Evolutionary conservation across 2,113 vertebrate genomes (phyloP).

Genomic region (Zosterops japonicus): DNA sequence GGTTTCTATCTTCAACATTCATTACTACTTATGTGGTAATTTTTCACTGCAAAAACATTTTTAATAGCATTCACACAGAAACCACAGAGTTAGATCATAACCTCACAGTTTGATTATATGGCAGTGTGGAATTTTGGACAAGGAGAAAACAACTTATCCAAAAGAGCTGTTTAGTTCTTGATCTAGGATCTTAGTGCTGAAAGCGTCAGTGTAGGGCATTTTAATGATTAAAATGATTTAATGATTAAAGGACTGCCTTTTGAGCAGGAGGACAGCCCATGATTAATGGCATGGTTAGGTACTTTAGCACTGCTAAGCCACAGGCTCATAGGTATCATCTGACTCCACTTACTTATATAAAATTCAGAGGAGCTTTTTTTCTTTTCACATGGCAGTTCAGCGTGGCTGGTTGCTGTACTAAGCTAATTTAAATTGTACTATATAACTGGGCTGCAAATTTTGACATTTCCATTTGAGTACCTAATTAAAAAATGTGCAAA

Average conservation of each 20-base stretch:
- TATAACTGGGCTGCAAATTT: background rate
- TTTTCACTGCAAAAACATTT: conserved; percentile 14
- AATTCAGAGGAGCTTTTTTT: background rate
- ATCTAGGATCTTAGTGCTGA: background rate
- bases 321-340: background rate
- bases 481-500: background rate
- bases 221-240: background rate
- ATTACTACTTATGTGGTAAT: background rate
- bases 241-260: background rate
- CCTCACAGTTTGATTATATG: background rate
- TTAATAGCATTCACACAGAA: background rate
- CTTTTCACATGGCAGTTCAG: background rate
- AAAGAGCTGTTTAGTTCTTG: background rate
- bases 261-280: background rate
- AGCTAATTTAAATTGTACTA: background rate
- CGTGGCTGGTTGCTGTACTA: background rate
- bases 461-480: background rate
- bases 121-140: background rate
- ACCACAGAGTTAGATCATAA: background rate
- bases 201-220: background rate
- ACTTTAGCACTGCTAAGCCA: background rate
- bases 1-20: background rate
- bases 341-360: background rate
- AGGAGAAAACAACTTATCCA: background rate
- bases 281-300: background rate